phyloP scores from a whole-genome alignment of 2,888 invertebrate species.

The Apodemia mormo region DNA sequence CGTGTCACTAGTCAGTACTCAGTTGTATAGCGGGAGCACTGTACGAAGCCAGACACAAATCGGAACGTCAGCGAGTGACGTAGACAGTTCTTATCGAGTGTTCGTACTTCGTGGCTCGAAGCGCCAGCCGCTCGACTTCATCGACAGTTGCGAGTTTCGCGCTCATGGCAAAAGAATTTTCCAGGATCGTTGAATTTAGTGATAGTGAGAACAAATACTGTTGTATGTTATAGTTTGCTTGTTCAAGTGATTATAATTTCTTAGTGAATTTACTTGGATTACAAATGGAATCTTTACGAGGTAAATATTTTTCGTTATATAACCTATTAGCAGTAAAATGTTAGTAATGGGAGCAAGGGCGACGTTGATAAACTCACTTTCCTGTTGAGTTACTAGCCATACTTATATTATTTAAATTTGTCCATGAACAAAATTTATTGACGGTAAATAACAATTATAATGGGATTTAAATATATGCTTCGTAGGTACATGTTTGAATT shows the following conservation, averaged over 20 bases:
- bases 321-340: slow-evolving; percentile 45
- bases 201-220: slow-evolving; percentile 52
- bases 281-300: slow-evolving; percentile 68
- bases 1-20: slow-evolving; percentile 12
- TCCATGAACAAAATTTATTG: neutral
- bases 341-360: slow-evolving; percentile 27
- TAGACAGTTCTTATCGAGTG: slow-evolving; percentile 25
- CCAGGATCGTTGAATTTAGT: slow-evolving; percentile 52
- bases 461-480: neutral
- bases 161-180: slow-evolving; percentile 60
- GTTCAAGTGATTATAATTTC: slow-evolving; percentile 52
- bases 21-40: slow-evolving; percentile 14
- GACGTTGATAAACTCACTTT: slow-evolving; percentile 25
- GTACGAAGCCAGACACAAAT: slow-evolving; percentile 15
- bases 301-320: slow-evolving; percentile 56
- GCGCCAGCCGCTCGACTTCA: slow-evolving; percentile 40
- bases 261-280: slow-evolving; percentile 46
- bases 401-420: slow-evolving; percentile 4
- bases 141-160: slow-evolving; percentile 65
- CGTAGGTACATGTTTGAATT: neutral
- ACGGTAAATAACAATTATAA: neutral
- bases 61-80: slow-evolving; percentile 25
- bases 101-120: slow-evolving; percentile 38
- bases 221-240: slow-evolving; percentile 35
- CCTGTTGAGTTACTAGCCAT: slow-evolving; percentile 15